Base-by-base conservation (phyloP, 1,140 invertebrate genomes). In the Drosophila tani region DNA sequence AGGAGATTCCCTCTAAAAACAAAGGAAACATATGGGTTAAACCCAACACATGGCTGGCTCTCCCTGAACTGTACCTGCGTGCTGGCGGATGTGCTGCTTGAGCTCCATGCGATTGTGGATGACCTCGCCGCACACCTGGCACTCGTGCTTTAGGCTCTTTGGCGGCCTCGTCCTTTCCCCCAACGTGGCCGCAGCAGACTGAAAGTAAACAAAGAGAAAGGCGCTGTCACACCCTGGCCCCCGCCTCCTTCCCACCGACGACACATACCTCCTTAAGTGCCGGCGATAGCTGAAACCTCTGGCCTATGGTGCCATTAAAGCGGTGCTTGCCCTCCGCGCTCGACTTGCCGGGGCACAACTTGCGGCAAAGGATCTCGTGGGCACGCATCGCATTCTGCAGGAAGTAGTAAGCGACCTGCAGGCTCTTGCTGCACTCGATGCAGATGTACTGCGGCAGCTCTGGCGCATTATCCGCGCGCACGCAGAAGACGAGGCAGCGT, bases 371-470 rank as follows among this genome's bases (percentile, higher is more conserved):
- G 17, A 92, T 79, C 35, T 92, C 88, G 32, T 92, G 84, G 7
- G 91, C 91, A 14, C 79, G 71, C n/a, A 75, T 19, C 12, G 79
- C 78, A 49, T 92, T 92, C 50, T 86, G 65, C 29, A 92, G 75
- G 43, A 92, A 92, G 32, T 78, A 81, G 55, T 92, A 91, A 0
- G 91, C 51, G 1, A 92, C 75, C 62, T 92, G 91, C 45, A 92
- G 53, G 5, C 82, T 81, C 21, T 86, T 75, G 41, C 82, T 86
- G 38, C 91, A 92, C 8, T 88, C 91, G 4, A 57, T n/a, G 43
- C 91, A 92, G 9, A 92, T 92, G 29, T 77, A 77, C 40, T 64
- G 79, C 17, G 87, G 82, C 19, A 92, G 58, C 60, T 91, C 83
- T 11, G 78, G 69, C 6, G 64, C 11, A 38, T 92, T 92, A 32